Evolutionary conservation across 2,888 invertebrate species (phyloP).

Genomic region (Scaptomyza cyrtandrae): DNA sequence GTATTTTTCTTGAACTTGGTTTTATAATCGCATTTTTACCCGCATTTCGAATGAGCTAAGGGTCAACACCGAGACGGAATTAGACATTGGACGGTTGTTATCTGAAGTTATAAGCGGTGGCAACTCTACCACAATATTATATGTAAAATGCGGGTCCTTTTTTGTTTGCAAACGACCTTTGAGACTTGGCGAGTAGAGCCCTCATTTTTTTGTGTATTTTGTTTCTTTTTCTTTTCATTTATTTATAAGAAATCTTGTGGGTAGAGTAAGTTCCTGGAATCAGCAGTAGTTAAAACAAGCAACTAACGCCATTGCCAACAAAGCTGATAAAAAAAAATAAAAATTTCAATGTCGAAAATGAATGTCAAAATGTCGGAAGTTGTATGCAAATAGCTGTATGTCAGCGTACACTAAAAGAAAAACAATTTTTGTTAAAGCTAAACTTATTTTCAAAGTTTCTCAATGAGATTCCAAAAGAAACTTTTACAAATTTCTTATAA

Average conservation of each 20-base stretch:
- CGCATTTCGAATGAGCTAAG: constrained; percentile 22
- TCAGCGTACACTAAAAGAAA: background rate
- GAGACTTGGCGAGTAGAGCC: constrained; percentile 13
- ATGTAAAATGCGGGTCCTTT: constrained; percentile 30
- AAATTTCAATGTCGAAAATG: background rate
- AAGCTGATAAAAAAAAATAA: constrained; percentile 5
- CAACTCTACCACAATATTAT: constrained; percentile 27
- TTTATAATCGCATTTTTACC: constrained; percentile 30
- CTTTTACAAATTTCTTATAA: no score
- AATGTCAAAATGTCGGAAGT: background rate
- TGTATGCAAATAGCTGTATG: background rate
- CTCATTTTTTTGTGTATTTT: constrained; percentile 26
- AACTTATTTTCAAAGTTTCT: no score
- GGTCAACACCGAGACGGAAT: constrained; percentile 12
- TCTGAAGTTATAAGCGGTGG: constrained; percentile 18
- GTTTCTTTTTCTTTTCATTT: background rate
- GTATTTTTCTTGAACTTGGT: background rate
- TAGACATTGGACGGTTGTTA: constrained; percentile 31
- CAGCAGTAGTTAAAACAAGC: background rate
- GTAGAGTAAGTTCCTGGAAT: constrained; percentile 11
- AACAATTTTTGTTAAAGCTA: background rate
- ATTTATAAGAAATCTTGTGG: background rate
- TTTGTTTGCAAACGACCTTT: no score
- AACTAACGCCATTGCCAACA: constrained; percentile 2
- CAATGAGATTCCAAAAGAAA: no score